Percentiles rank a stretch among this genome's conserved stretches.
These are phyloP conservation scores for Lutraria rhynchaena DNA, from an alignment of 1,140 invertebrate species.

Conservation along the genomic window DNA sequence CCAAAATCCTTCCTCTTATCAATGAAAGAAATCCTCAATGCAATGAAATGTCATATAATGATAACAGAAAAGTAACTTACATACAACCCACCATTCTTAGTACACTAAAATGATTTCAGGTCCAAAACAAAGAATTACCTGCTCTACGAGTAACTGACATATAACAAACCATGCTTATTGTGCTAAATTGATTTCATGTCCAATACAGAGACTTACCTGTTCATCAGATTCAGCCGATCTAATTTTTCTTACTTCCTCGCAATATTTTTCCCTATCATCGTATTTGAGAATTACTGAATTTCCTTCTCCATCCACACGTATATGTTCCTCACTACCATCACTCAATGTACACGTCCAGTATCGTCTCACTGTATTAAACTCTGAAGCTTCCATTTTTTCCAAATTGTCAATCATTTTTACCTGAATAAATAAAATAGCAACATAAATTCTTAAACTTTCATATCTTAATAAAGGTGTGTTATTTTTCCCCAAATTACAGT, in stretches of 20 bases:
- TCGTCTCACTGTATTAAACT: slow-evolving; percentile 69
- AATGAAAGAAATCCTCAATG: too few species aligned
- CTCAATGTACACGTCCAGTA: slow-evolving; percentile 79
- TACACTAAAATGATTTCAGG: too few species aligned
- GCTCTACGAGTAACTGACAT: too few species aligned
- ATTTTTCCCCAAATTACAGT: neutral
- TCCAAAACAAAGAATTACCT: too few species aligned
- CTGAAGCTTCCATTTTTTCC: slow-evolving; percentile 73
- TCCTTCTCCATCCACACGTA: slow-evolving; percentile 73
- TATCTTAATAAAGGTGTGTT: too few species aligned
- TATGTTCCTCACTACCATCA: slow-evolving; percentile 73
- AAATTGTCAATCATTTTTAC: slow-evolving; percentile 78
- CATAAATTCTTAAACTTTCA: too few species aligned
- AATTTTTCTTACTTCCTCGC: slow-evolving; percentile 72
- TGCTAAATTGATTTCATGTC: too few species aligned
- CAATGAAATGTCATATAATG: too few species aligned
- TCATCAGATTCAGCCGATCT: slow-evolving; percentile 78
- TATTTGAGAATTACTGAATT: slow-evolving; percentile 73
- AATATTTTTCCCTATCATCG: slow-evolving; percentile 78
- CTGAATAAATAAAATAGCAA: slow-evolving; percentile 63
- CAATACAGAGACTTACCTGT: slow-evolving; percentile 74
- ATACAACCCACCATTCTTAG: too few species aligned
- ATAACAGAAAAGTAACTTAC: too few species aligned
- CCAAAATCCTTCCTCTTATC: too few species aligned
- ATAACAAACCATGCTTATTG: too few species aligned